Evolutionary conservation across 2,113 vertebrate species (phyloP), one percentile per base, ranked within the genome.

Genomic region (Chionomys nivalis): DNA sequence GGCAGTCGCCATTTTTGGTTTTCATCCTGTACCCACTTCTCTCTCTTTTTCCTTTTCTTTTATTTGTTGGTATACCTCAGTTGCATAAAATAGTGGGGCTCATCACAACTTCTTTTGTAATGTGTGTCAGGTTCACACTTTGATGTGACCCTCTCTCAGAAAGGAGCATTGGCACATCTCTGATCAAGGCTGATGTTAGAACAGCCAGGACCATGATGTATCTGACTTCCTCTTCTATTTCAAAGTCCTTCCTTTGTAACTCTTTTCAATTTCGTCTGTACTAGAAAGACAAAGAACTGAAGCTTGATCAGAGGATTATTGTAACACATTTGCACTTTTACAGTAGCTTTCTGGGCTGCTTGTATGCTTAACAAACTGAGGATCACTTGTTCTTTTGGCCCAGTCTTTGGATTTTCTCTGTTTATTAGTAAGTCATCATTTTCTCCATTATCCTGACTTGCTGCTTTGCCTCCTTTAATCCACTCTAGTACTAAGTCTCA

Each of bases 271-370:
- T 33, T 72, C 13, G 10, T 95, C 7, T 58, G 16, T 39, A 78
- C 10, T 23, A 66, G 73, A 65, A 39, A 75, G 21, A 7, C 58
- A 28, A 85, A 63, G 75, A 75, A 76, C 33, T 39, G 52, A 66
- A 44, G 23, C 90, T 33, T 76, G 42, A 73, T 89, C 65, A 87
- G 10, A 81, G 9, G 58, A 44, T 21, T 90, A 42, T 72, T 49
- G 7, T 17, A 79, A 90, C 33, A 90, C 7, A 75, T 87, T 65
- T 90, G 90, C 52, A 58, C 90, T 86, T 94, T 87, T 85, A 95
- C 61, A 58, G 88, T 52, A 52, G 81, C 23, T 58, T 92, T 94
- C 47, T 91, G 4, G 55, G 58, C 3, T n/a, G 47, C 17, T 16
- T 36, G 3, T 3, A 2, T 85, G 16, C 68, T 6, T 85, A 89